Conservation (phyloP, 1,140 invertebrate species). For the Phenacoccus solenopsis region DNA sequence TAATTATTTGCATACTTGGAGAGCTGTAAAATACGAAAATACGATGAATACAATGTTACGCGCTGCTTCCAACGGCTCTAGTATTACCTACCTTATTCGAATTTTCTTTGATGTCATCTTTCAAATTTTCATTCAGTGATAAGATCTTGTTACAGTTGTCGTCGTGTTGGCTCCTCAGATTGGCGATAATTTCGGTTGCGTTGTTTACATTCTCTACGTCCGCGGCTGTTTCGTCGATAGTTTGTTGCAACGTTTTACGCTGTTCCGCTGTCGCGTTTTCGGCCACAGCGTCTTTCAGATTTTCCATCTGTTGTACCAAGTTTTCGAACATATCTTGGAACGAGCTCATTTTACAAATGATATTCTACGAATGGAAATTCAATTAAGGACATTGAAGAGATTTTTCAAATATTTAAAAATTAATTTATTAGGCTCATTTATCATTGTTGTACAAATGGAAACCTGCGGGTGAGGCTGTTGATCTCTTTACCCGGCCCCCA, state of each 20-base stretch:
- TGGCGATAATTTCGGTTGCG: neutral
- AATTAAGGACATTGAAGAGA: no score
- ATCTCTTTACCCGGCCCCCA: no score
- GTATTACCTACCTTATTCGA: neutral
- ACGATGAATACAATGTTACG: neutral
- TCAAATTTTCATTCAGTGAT: neutral
- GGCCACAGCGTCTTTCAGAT: neutral
- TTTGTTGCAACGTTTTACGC: neutral
- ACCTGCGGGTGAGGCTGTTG: no score
- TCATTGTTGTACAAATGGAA: no score
- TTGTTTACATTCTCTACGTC: neutral
- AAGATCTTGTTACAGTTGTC: neutral
- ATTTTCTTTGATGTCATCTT: neutral
- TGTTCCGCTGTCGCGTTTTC: neutral
- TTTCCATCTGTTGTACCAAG: neutral
- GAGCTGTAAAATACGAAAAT: neutral
- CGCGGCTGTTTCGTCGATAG: neutral
- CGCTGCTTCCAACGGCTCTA: neutral
- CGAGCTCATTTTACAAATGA: neutral
- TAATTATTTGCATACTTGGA: neutral
- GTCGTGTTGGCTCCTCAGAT: neutral
- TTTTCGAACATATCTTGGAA: neutral
- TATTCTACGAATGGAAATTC: neutral
- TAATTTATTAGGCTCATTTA: no score
- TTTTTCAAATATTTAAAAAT: no score